Percentiles rank a stretch among this genome's conserved stretches.
Evolutionary conservation across 2,888 invertebrate species (phyloP).

Genomic region (Corythucha ciliata): DNA sequence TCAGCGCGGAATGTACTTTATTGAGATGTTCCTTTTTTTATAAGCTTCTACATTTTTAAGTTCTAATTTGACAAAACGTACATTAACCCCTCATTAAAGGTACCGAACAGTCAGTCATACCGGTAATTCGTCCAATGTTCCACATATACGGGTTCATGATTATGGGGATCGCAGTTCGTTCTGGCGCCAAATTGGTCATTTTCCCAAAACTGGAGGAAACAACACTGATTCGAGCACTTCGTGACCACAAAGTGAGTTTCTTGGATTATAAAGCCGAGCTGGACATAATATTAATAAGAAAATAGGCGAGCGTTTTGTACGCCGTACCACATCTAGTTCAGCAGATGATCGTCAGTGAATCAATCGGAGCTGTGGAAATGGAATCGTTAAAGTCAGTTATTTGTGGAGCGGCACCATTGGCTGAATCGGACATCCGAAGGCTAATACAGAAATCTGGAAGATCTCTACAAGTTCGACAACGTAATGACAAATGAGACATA

Average conservation of each 20-base stretch:
- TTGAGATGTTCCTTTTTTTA: background rate
- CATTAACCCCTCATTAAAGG: too few species aligned
- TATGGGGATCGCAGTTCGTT: constrained; percentile 50
- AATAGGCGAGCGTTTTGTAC: constrained; percentile 46
- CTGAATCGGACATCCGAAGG: constrained; percentile 47
- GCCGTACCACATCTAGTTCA: constrained; percentile 69
- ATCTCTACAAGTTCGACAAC: background rate
- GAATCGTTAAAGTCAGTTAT: constrained; percentile 50
- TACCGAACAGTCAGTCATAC: constrained; percentile 47
- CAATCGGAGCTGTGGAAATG: constrained; percentile 46
- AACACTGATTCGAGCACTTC: constrained; percentile 47
- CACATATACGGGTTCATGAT: constrained; percentile 70
- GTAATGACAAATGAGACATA: too few species aligned
- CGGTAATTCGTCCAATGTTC: constrained; percentile 65
- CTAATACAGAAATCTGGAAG: constrained; percentile 43
- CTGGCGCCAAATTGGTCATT: constrained; percentile 55
- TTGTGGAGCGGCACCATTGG: constrained; percentile 62
- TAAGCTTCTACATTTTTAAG: too few species aligned
- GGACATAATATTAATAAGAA: background rate
- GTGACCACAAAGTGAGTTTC: background rate
- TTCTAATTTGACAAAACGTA: too few species aligned
- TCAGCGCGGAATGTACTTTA: background rate
- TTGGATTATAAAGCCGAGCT: background rate
- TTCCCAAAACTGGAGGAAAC: constrained; percentile 67
- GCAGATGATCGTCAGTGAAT: constrained; percentile 63